Base-by-base conservation (phyloP, 2,888 invertebrate species). In the Sinohyriopsis cumingii region DNA sequence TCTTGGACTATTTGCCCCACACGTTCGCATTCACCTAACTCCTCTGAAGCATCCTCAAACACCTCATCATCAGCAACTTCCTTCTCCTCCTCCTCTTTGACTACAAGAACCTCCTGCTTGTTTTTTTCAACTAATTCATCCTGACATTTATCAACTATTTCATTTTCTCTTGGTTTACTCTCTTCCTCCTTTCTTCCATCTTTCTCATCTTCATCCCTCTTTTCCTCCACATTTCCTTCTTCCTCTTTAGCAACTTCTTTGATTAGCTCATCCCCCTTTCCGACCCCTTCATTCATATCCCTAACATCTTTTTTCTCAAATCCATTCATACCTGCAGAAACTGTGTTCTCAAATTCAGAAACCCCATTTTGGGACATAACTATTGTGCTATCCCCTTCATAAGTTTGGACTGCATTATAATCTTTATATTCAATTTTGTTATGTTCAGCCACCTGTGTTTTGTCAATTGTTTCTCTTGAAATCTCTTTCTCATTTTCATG, bases 101-200 rank as follows among this genome's bases (percentile, higher is more conserved):
- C 63, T 63, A 53, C 54, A 45, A n/a, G 55, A 65, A 28, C n/a
- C 7, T 55, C 25, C n/a, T 28, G 24, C 56, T 57, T n/a, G 6
- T n/a, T 64, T 53, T 59, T 59, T 5, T 59, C 24, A 22, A 33
- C 6, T 12, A 24, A 53, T 19, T 24, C 33, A 20, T 4, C 28
- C 24, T 33, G 18, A 24, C 60, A 55, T 25, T 65, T 60, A n/a
- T 55, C 65, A 65, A 60, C 62, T 63, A n/a, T 55, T 24, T 54
- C 71, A 28, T 65, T 59, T 9, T 33, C 65, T 45, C n/a, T 54
- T 19, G 64, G 67, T 25, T 61, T 22, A 65, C 19, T 25, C 3
- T 54, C 56, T 22, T 24, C 28, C 12, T 62, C 45, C 3, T 62
- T 22, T 33, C 12, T 55, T 60, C 20, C 61, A 54, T n/a, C 63